Base-by-base conservation (phyloP, 1,140 invertebrate species). In the Eubasilissa regina region DNA sequence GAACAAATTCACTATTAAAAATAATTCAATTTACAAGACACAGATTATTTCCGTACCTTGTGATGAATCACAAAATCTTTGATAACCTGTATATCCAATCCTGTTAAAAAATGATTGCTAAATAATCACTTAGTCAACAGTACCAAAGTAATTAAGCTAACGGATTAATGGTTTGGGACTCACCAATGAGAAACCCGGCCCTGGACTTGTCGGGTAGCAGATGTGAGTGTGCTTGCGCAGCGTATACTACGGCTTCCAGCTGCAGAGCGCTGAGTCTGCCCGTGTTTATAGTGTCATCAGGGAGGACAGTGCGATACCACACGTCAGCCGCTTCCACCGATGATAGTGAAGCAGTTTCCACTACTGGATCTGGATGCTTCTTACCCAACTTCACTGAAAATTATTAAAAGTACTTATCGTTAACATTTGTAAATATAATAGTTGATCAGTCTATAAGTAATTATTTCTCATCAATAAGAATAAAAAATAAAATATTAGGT, bases 331-430 rank as follows among this genome's bases (percentile, higher is more conserved):
- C 97, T 84, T 97, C 95, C 62, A 99, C 98, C 81, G 96, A 98
- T 0, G 98, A 98, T 47, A 99, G 90, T 0, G 98, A 99, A 45
- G 97, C 97, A 0, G 98, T 99, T 89, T 99, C 99, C 17, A 99
- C 99, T 11, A 99, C 98, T n/a, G 97, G 95, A 90, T 99, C 99
- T 0, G 99, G 99, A 93, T 99, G 99, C 85, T 97, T 96, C 77
- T 93, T 93, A 4, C 99, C 98, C 64, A 99, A 89, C 88, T 97
- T 97, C 81, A 99, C 95, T 97, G 84, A 21, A 85, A 85, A 35
- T 35, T 6, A 35, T 35, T 6, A 35, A 35, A 35, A 35, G 1
- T 35, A 35, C 6, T 35, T 35, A 35, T 3, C 1, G 25, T 35
- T 35, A 35, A 35, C 25, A 35, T 1, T 3, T 1, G 25, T 35